phyloP scores from a whole-genome alignment of 2,113 vertebrate genomes.

The Benitochromis conjunctus region DNA sequence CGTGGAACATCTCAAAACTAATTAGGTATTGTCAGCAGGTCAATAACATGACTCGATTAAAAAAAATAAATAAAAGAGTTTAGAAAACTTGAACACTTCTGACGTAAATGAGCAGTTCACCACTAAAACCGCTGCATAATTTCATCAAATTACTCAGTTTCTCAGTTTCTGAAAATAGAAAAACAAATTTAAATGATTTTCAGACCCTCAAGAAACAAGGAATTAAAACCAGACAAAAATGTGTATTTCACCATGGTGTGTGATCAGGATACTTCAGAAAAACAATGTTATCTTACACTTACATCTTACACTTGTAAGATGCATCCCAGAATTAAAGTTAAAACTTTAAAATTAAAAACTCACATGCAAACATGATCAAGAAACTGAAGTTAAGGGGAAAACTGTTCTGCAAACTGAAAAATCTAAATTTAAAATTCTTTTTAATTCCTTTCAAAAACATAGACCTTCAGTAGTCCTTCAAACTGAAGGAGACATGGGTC shows the following conservation, averaged over 20 bases:
- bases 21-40: background rate
- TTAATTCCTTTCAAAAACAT: background rate
- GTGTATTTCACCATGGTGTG: background rate
- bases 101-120: background rate
- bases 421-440: background rate
- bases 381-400: background rate
- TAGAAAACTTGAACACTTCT: background rate
- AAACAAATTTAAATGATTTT: background rate
- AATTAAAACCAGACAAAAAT: too few species aligned
- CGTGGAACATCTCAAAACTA: fast-evolving
- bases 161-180: background rate
- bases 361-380: background rate
- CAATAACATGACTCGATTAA: background rate
- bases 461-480: fast-evolving
- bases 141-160: background rate
- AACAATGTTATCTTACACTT: too few species aligned
- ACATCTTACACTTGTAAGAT: background rate
- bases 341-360: background rate
- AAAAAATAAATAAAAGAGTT: background rate
- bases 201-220: background rate
- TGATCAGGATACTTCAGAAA: background rate
- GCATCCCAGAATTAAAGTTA: background rate
- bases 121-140: background rate
- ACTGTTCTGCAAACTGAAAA: background rate
- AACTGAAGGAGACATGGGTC: background rate